A percentile compares a stretch with the other conserved stretches of the same genome.
Conservation (phyloP, 2,113 vertebrate species). For the Acrocephalus kingi region DNA sequence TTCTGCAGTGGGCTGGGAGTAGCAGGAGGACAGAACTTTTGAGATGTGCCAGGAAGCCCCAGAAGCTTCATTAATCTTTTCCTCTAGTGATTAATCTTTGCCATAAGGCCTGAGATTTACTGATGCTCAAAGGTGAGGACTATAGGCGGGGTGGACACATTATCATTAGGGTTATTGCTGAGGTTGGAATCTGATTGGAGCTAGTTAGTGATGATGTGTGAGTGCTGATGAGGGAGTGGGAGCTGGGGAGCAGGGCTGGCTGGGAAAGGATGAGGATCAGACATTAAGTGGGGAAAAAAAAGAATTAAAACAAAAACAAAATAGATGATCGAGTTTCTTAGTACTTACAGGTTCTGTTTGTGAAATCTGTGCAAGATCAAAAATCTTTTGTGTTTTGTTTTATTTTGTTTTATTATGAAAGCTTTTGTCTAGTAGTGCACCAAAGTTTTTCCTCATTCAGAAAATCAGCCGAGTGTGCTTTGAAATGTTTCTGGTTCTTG, state of each 20-base stretch:
- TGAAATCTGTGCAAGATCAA: neutral
- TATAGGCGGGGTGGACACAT: neutral
- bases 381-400: neutral
- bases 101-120: neutral
- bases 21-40: neutral
- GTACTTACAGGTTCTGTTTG: neutral
- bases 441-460: neutral
- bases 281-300: neutral
- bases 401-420: neutral
- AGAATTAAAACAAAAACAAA: neutral
- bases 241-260: neutral
- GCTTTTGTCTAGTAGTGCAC: neutral
- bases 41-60: fast-evolving
- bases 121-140: neutral
- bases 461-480: constrained; percentile 3
- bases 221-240: neutral
- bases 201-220: neutral
- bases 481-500: constrained; percentile 45
- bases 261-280: neutral
- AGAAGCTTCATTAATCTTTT: neutral
- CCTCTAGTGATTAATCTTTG: neutral
- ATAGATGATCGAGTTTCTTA: neutral
- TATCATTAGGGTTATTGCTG: neutral
- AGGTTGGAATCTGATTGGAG: neutral
- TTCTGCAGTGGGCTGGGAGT: neutral